Base-by-base conservation (phyloP, 2,888 invertebrate genomes). In the Blastobasis adustella region DNA sequence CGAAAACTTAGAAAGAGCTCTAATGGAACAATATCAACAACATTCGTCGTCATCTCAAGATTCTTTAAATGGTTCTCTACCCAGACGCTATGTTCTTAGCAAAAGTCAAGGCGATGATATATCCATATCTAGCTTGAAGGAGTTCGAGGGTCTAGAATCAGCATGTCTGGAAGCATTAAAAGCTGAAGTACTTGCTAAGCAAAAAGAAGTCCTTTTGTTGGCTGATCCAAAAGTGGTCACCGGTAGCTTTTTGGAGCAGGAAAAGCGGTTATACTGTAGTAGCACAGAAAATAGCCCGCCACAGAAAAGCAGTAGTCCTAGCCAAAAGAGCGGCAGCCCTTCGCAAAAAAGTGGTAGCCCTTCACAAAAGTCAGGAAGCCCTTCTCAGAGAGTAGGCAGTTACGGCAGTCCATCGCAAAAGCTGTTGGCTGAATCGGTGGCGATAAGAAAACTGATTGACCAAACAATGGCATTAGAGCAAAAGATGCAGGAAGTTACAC, bases 121-220 rank as follows among this genome's bases (percentile, higher is more conserved):
- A 46, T 96, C 96, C 3, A 83, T 95, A 38, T 95, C 94, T 6
- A 97, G 97, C 45, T 83, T 98, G 36, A 95, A 96, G 75, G 98
- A 98, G 75, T 98, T 98, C 75, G 98, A 98, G 87, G 95, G 95
- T 0, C 79, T 98, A 2, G 98, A 98, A 82, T 93, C 92, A 56
- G 97, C 97, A 36, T 95, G 96, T 66, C 90, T 94, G 46, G 96
- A 95, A 74, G 96, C 94, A 0, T 93, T 95, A 58, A 91, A 92
- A 63, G 94, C 95, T 49, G 97, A 97, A 84, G 90, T 94, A 46
- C 92, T 93, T 56, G 96, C 95, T 0, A 93, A 94, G 66, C 95
- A 96, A 79, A 96, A 97, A 74, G 96, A 96, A 66, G 94, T 94
- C 23, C 73, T 95, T 50, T 78, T 97, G 6, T 75, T 90, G 50